These are phyloP conservation scores for Ciconia nigra DNA, from an alignment of 2,797 vertebrate genomes.

Conservation along the genomic window DNA sequence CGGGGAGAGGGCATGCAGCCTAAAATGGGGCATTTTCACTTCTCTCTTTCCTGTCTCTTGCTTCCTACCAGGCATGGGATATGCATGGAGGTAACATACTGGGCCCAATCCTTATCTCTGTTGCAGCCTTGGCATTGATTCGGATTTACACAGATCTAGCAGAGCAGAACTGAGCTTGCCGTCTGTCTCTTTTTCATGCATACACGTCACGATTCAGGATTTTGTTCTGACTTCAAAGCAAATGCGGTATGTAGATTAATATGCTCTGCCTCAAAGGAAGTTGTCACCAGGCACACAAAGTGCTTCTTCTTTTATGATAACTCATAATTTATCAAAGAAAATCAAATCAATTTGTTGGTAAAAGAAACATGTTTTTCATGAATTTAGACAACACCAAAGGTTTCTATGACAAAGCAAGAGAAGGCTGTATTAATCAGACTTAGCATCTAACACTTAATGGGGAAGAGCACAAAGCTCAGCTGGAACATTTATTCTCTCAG, in stretches of 20 bases:
- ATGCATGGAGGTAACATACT: not conserved
- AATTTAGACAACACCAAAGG: constrained; percentile 17
- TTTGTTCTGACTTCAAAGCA: constrained; percentile 61
- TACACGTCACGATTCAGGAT: not conserved
- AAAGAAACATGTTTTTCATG: constrained; percentile 45
- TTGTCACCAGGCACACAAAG: constrained; percentile 52
- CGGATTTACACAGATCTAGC: not conserved
- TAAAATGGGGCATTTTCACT: not conserved
- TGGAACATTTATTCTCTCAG: not conserved
- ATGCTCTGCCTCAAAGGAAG: constrained; percentile 57
- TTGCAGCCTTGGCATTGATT: not conserved
- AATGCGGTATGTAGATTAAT: constrained; percentile 23
- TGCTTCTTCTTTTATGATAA: constrained; percentile 53
- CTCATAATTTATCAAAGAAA: constrained; percentile 67
- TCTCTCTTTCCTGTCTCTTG: not conserved
- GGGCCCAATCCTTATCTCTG: not conserved
- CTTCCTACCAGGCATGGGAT: not conserved
- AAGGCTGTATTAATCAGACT: constrained; percentile 20
- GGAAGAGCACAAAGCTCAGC: constrained; percentile 15
- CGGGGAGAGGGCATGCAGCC: not conserved
- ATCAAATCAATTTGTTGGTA: constrained; percentile 62
- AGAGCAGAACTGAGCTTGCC: not conserved
- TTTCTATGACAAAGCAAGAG: constrained; percentile 16
- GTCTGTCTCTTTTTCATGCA: constrained; percentile 10
- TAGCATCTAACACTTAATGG: not conserved